Percentiles rank a stretch among this genome's conserved stretches.
These are phyloP conservation scores for Drosophila biarmipes DNA, from an alignment of 1,140 invertebrate species.

Conservation along the genomic window DNA sequence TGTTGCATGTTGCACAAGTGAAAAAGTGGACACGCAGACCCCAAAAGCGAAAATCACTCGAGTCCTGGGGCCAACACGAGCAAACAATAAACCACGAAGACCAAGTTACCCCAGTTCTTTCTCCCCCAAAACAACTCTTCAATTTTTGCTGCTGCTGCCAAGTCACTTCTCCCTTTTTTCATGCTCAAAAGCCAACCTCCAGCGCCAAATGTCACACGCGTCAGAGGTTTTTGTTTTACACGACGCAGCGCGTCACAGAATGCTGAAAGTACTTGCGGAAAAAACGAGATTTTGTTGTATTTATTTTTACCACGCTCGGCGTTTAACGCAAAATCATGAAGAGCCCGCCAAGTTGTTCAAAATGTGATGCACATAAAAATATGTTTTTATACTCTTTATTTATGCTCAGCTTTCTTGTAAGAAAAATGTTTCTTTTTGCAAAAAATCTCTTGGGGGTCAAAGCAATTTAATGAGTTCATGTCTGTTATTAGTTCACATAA, in stretches of 20 bases:
- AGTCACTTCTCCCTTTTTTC: constrained; percentile 26
- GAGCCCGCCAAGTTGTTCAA: constrained; percentile 30
- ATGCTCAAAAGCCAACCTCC: constrained; percentile 59
- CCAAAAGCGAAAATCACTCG: constrained; percentile 38
- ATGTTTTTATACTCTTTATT: constrained; percentile 11
- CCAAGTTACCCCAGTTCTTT: constrained; percentile 21
- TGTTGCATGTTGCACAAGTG: constrained; percentile 31
- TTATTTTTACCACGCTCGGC: constrained; percentile 68
- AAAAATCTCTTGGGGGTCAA: constrained; percentile 1
- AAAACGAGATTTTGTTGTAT: constrained; percentile 37
- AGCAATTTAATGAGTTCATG: not conserved
- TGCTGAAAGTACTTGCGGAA: constrained; percentile 27
- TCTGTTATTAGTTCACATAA: not conserved
- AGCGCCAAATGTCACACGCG: constrained; percentile 75
- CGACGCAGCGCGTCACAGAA: constrained; percentile 38
- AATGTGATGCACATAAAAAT: constrained; percentile 25
- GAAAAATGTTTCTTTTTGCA: constrained; percentile 12
- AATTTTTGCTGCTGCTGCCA: constrained; percentile 29
- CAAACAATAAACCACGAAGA: constrained; percentile 63
- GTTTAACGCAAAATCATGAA: constrained; percentile 58
- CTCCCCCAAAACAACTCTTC: constrained; percentile 18
- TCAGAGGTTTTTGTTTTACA: constrained; percentile 63
- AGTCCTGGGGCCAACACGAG: constrained; percentile 31
- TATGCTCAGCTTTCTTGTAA: constrained; percentile 17
- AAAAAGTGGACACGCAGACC: constrained; percentile 25